Percentiles rank a stretch among this genome's conserved stretches.
Evolutionary conservation across 2,797 vertebrate species (phyloP).

Genomic region (Brachymystax lenok): DNA sequence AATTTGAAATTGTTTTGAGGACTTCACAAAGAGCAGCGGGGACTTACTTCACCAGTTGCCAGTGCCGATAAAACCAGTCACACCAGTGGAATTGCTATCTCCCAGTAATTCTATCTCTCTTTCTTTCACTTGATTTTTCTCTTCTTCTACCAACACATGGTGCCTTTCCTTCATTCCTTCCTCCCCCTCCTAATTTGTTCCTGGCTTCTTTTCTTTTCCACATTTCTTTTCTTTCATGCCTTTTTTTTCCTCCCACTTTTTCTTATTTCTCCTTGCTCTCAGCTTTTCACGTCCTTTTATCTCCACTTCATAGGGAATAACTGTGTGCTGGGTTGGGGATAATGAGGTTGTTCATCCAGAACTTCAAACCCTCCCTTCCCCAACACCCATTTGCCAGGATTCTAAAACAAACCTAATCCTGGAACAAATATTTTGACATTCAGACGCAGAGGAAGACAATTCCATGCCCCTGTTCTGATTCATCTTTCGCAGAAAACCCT

Average conservation of each 20-base stretch:
- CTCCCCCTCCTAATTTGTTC: conserved; percentile 70
- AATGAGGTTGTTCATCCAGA: conserved; percentile 81
- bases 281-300: conserved; percentile 75
- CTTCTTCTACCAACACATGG: conserved; percentile 60
- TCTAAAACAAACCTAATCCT: conserved; percentile 71
- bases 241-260: conserved; percentile 46
- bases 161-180: conserved; percentile 49
- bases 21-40: conserved; percentile 55
- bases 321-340: conserved; percentile 71
- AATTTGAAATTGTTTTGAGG: conserved; percentile 69
- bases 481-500: conserved; percentile 44
- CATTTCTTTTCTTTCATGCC: conserved; percentile 40
- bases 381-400: conserved; percentile 60
- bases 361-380: conserved; percentile 70
- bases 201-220: conserved; percentile 40
- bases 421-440: conserved; percentile 81
- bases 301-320: conserved; percentile 80
- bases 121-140: conserved; percentile 49
- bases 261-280: conserved; percentile 73
- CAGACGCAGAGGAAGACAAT: conserved; percentile 64
- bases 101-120: conserved; percentile 68
- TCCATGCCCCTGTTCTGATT: conserved; percentile 52
- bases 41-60: conserved; percentile 60
- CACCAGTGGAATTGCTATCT: conserved; percentile 59
- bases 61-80: conserved; percentile 67